Evolutionary conservation across 2,888 invertebrate genomes (phyloP).

Genomic region (Coremacera marginata): DNA sequence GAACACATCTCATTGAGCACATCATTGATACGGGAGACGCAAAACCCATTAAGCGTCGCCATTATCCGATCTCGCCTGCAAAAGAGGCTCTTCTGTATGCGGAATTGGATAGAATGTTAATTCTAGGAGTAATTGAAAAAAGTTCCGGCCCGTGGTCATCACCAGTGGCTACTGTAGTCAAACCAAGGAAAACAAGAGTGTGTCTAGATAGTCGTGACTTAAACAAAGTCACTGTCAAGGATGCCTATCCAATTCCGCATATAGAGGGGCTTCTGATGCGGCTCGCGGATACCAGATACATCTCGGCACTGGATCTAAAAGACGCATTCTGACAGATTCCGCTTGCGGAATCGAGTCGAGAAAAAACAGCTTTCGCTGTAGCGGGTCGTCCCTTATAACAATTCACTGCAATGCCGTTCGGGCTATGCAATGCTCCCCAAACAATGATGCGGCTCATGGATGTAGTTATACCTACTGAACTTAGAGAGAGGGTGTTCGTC

Average conservation of each 20-base stretch:
- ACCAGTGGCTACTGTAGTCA: slow-evolving; percentile 5
- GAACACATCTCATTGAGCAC: slow-evolving; percentile 25
- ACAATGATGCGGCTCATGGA: slow-evolving; percentile 29
- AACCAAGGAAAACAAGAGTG: slow-evolving; percentile 17
- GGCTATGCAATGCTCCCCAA: slow-evolving; percentile 17
- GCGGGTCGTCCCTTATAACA: slow-evolving; percentile 32
- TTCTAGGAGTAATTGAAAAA: slow-evolving; percentile 51
- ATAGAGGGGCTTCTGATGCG: slow-evolving; percentile 10
- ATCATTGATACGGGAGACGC: slow-evolving; percentile 12
- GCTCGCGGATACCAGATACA: not conserved
- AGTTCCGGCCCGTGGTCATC: slow-evolving; percentile 37
- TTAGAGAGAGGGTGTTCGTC: slow-evolving; percentile 3
- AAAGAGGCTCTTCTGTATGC: slow-evolving; percentile 25
- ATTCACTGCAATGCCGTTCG: slow-evolving; percentile 27
- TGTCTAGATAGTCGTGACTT: slow-evolving; percentile 25
- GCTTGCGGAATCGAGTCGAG: slow-evolving; percentile 17
- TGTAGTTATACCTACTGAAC: not conserved
- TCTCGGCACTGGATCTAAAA: not conserved
- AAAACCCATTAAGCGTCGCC: slow-evolving; percentile 28
- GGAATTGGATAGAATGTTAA: slow-evolving; percentile 35
- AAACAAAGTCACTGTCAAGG: slow-evolving; percentile 22
- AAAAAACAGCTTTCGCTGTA: slow-evolving; percentile 31
- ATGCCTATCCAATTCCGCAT: slow-evolving; percentile 31
- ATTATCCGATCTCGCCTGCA: slow-evolving; percentile 35
- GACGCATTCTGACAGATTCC: slow-evolving; percentile 32